Evolutionary conservation across 2,797 vertebrate species (phyloP), one percentile per base, ranked within the genome.

Genomic region (Sebastes steindachneri): DNA sequence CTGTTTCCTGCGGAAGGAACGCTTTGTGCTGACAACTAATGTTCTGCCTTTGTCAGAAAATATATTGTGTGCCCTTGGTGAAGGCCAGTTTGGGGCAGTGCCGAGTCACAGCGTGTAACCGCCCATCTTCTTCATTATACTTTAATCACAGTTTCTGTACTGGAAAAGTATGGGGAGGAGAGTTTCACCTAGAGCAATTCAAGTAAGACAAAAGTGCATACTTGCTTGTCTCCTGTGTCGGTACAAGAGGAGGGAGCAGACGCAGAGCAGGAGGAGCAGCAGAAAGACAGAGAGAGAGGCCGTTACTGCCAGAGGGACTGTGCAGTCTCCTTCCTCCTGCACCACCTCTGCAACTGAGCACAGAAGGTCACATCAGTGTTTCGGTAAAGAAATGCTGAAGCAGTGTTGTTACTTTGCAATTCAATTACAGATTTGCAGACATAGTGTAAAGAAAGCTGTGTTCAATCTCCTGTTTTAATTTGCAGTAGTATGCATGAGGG

Each of bases 301-400:
- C 4, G 71, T 83, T n/a, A 83, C 21, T 3, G 80, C 92, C 76
- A 94, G 58, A 4, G 80, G 85, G 75, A 87, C 65, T 1, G 69
- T 91, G 84, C 89, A 90, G 88, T 81, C 82, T 0, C 75, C 70
- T 31, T 7, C 86, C 25, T 89, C 90, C 65, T 84, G 62, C 70
- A 87, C 25, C 88, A 94, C 92, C 86, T 94, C 94, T 45, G 92
- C 85, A 58, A 95, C 93, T 94, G 80, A 80, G 72, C 55, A 82
- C 60, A 84, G 35, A 88, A 86, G 74, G 85, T 90, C 70, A 84
- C 77, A 45, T 73, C 67, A 23, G 60, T 71, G 73, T 78, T 77
- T 80, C 7, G 54, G 72, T 17, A 11, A 63, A 79, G 62, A 79
- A 80, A 45, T 23, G 73, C n/a, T 73, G 77, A 81, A 77, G 71